These are phyloP conservation scores for Venusia cambrica DNA, from an alignment of 2,888 invertebrate genomes.

Conservation along the genomic window DNA sequence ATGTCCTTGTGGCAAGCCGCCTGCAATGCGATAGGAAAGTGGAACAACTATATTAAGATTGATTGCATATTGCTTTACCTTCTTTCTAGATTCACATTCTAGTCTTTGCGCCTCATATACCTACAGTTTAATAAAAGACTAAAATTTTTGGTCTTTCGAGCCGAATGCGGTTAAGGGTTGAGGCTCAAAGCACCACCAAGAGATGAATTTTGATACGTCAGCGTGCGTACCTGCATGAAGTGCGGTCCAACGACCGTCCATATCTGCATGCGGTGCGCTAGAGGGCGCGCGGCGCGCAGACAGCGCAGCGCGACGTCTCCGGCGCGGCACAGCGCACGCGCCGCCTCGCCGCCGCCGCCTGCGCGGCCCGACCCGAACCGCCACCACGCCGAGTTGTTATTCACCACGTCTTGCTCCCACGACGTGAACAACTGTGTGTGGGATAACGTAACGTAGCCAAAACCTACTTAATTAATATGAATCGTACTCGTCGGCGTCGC, in stretches of 20 bases:
- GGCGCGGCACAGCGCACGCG: constrained; percentile 87
- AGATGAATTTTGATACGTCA: no score
- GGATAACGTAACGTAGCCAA: no score
- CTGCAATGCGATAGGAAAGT: constrained; percentile 57
- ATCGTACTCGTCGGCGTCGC: no score
- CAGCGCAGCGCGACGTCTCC: constrained; percentile 94
- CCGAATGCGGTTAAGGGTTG: no score
- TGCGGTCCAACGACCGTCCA: constrained; percentile 97
- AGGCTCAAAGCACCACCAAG: not conserved
- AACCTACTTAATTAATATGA: no score
- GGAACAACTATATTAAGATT: not conserved
- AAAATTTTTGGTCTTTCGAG: no score
- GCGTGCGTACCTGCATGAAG: constrained; percentile 88
- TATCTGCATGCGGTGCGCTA: constrained; percentile 94
- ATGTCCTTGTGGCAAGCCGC: constrained; percentile 96
- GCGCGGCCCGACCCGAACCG: constrained; percentile 35
- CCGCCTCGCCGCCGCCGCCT: constrained; percentile 48
- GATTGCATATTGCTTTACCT: no score
- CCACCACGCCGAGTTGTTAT: constrained; percentile 56
- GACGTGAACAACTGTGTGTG: constrained; percentile 58
- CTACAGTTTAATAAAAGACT: no score
- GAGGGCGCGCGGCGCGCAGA: constrained; percentile 91
- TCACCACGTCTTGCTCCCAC: constrained; percentile 57
- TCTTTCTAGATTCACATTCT: no score
- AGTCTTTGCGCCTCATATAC: no score